Evolutionary conservation across 2,888 invertebrate species (phyloP), one percentile per base, ranked within the genome.

Genomic region (Ceriagrion tenellum): DNA sequence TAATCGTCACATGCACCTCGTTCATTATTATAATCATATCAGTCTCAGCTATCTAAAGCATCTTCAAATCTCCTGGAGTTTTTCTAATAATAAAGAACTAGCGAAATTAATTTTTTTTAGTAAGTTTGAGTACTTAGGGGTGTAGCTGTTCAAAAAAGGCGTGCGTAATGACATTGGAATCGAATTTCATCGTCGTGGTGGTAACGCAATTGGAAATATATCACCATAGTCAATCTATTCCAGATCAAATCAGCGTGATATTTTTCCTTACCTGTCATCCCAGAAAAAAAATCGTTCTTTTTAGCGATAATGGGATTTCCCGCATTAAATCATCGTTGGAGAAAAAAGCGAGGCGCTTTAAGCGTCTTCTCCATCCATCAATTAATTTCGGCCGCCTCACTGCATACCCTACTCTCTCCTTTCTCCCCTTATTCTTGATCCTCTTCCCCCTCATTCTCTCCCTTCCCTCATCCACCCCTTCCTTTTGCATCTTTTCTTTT

Each of bases 281-380:
- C n/a, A 26, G n/a, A 69, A 69, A n/a, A 69, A 59, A 59, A 59
- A 59, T 59, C 59, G 2, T 59, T 59, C 69, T 26, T 69, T 69
- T 59, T 69, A 8, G n/a, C n/a, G n/a, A 69, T 69, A 69, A 69
- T 69, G 69, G n/a, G 69, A n/a, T n/a, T n/a, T 69, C 69, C 20
- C n/a, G 69, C 69, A 69, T 69, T 69, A 69, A 69, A 69, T 69
- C 69, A n/a, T n/a, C 69, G 26, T 23, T n/a, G 26, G 10, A n/a
- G 6, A n/a, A 69, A n/a, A n/a, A 69, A 26, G 4, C n/a, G n/a
- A n/a, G 20, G 69, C 69, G n/a, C n/a, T 69, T 69, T 69, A 26
- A 69, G 69, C 69, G n/a, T 69, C 69, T 69, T 69, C 69, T 69
- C 69, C 69, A 69, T 69, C 69, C n/a, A 69, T 69, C 69, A 69